These are phyloP conservation scores for Astropecten irregularis DNA, from an alignment of 53 echinoderm and acorn worm species.

Conservation along the genomic window DNA sequence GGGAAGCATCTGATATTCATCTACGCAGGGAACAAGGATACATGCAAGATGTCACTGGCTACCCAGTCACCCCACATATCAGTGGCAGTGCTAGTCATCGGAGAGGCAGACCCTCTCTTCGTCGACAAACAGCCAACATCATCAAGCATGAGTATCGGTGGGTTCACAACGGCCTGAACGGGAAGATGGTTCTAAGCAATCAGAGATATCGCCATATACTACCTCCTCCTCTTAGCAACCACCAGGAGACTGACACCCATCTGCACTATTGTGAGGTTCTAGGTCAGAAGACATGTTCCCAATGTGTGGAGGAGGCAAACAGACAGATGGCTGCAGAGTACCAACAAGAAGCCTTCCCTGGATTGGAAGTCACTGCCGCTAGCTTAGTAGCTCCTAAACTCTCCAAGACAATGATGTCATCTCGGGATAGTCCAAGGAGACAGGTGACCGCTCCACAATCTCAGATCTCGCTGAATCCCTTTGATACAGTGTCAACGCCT, in stretches of 20 bases:
- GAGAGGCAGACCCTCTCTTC: constrained; percentile 37
- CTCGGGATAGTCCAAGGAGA: constrained; percentile 12
- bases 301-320: constrained; percentile 79
- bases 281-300: constrained; percentile 77
- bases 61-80: constrained; percentile 75
- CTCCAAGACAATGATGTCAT: constrained; percentile 60
- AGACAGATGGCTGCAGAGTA: constrained; percentile 80
- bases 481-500: constrained; percentile 38
- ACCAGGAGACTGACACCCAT: constrained; percentile 29
- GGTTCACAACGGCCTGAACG: constrained; percentile 82
- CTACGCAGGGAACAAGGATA: constrained; percentile 73
- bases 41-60: constrained; percentile 72
- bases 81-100: constrained; percentile 70
- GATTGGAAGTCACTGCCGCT: constrained; percentile 75
- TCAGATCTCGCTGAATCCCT: constrained; percentile 17
- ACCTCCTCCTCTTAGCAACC: constrained; percentile 45
- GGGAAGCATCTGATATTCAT: constrained; percentile 74
- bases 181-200: constrained; percentile 76
- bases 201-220: constrained; percentile 72
- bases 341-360: constrained; percentile 87
- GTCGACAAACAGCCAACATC: constrained; percentile 81
- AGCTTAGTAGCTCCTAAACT: constrained; percentile 85
- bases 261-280: constrained; percentile 93
- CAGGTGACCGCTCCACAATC: constrained; percentile 14
- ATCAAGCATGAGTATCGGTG: constrained; percentile 86